A percentile compares a stretch with the other conserved stretches of the same genome.
Evolutionary conservation across 2,888 invertebrate genomes (phyloP).

Genomic region (Tiphia femorata): DNA sequence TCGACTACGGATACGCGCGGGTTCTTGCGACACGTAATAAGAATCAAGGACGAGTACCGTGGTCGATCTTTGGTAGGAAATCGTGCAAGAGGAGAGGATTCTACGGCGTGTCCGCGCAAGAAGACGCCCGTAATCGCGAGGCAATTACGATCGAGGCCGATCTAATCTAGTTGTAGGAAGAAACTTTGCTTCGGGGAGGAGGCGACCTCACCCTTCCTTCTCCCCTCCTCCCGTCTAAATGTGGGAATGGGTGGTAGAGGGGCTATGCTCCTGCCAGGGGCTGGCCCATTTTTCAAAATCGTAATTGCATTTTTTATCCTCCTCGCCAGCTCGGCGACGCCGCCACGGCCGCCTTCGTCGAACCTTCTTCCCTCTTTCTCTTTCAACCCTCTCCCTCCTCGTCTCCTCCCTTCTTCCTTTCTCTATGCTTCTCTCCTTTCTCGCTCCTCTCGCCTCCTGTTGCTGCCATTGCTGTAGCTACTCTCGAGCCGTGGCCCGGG

Average conservation of each 20-base stretch:
- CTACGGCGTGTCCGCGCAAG: not conserved
- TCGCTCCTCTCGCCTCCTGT: conserved; percentile 25
- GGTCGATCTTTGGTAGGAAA: not conserved
- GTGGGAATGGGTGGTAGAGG: too few relatives aligned
- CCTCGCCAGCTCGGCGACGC: conserved; percentile 27
- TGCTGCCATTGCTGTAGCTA: conserved; percentile 39
- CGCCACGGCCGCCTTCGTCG: not conserved
- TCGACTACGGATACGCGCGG: not conserved
- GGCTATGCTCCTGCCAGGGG: conserved; percentile 22
- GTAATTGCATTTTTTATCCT: conserved; percentile 65
- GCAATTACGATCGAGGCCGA: conserved; percentile 21
- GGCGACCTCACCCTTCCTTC: conserved; percentile 29
- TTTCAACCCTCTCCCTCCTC: not conserved
- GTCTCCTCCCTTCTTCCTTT: conserved; percentile 19
- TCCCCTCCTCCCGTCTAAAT: not conserved
- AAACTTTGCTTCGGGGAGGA: conserved; percentile 9
- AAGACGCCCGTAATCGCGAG: conserved; percentile 9
- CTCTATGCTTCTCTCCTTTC: conserved; percentile 23
- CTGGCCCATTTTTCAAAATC: conserved; percentile 66
- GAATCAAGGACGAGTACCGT: not conserved
- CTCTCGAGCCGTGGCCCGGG: conserved; percentile 49
- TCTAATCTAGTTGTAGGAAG: conserved; percentile 36
- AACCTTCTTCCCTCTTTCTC: conserved; percentile 25
- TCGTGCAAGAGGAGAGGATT: not conserved
- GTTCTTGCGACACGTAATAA: conserved; percentile 25